Evolutionary conservation across 2,888 invertebrate species (phyloP).

Genomic region (Brachyptera putata): DNA sequence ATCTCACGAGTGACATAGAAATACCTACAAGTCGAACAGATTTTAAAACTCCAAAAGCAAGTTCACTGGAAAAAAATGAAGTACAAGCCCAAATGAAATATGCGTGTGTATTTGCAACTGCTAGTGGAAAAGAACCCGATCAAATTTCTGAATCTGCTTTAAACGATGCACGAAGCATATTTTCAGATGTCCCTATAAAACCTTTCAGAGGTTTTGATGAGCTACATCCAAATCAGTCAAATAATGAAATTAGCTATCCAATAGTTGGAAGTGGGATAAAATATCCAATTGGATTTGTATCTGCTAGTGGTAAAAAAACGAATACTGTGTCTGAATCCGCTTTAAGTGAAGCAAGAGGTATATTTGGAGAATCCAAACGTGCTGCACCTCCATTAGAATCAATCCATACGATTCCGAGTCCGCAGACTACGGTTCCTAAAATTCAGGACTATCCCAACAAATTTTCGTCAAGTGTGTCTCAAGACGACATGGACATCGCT

Average conservation of each 20-base stretch:
- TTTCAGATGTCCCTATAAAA: too few species aligned
- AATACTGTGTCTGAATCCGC: slow-evolving; percentile 35
- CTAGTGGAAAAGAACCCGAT: background rate
- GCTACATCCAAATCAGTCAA: too few species aligned
- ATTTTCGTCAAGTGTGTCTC: background rate
- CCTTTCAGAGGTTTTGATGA: too few species aligned
- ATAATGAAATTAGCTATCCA: too few species aligned
- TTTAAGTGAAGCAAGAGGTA: slow-evolving; percentile 26
- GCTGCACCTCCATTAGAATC: background rate
- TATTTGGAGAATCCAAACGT: slow-evolving; percentile 8
- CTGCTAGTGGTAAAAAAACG: slow-evolving; percentile 36
- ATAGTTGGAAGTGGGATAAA: slow-evolving; percentile 22
- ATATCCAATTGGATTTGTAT: slow-evolving; percentile 33
- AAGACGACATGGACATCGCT: slow-evolving; percentile 34
- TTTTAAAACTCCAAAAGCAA: too few species aligned
- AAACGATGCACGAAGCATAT: background rate
- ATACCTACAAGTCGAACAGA: too few species aligned
- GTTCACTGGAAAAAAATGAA: too few species aligned
- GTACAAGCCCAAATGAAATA: too few species aligned
- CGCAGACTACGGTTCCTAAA: too few species aligned
- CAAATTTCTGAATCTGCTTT: background rate
- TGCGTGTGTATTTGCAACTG: too few species aligned
- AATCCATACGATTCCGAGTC: background rate
- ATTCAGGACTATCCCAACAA: too few species aligned
- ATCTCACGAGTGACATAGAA: too few species aligned